A percentile compares a stretch with the other conserved stretches of the same genome.
Evolutionary conservation across 1,140 invertebrate genomes (phyloP).

Genomic region (Aradophagus sp.): DNA sequence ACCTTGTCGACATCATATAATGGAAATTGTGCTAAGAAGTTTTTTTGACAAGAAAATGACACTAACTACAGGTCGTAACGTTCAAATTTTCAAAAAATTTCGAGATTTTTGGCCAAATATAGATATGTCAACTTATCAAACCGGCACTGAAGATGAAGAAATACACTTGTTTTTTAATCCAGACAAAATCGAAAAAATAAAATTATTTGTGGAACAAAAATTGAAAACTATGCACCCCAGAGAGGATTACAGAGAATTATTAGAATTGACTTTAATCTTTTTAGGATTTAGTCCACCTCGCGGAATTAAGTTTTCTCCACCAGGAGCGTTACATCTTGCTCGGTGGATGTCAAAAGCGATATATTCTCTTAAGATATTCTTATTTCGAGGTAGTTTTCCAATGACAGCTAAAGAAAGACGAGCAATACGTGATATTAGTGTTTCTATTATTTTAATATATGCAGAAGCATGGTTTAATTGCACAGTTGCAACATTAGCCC

Average conservation of each 20-base stretch:
- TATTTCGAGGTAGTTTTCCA: conserved; percentile 1
- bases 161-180: not conserved
- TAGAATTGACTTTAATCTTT: conserved; percentile 9
- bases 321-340: conserved; percentile 10
- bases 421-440: conserved; percentile 1
- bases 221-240: not conserved
- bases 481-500: not conserved
- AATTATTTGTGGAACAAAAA: not conserved
- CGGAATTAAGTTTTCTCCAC: conserved; percentile 4
- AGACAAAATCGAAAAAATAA: not conserved
- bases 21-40: conserved; percentile 8
- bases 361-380: conserved; percentile 6
- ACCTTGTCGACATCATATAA: conserved; percentile 15
- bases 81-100: conserved; percentile 13
- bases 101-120: conserved; percentile 6
- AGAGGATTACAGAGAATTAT: conserved; percentile 11
- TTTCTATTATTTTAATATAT: conserved; percentile 11
- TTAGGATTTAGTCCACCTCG: not conserved
- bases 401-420: conserved; percentile 4
- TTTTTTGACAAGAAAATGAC: conserved; percentile 8
- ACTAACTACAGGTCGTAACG: not conserved
- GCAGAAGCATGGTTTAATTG: conserved; percentile 7
- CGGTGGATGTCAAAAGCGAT: conserved; percentile 13
- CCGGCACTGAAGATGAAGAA: not conserved
- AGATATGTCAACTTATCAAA: not conserved